Conservation (phyloP, 2,797 vertebrate species). For the Anguilla marmorata region DNA sequence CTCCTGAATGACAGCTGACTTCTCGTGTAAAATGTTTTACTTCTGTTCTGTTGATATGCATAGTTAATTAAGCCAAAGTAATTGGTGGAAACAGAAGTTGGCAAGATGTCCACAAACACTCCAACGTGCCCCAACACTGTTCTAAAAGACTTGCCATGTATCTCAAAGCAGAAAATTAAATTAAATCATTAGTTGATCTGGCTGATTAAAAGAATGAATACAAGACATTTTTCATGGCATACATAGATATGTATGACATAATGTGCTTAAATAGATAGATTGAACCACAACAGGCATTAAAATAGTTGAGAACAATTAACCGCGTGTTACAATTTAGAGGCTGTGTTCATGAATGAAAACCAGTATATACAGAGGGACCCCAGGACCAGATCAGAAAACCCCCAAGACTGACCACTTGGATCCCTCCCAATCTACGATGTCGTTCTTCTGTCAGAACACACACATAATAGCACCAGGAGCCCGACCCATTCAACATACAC, state of each 20-base stretch:
- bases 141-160: background rate
- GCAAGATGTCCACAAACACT: background rate
- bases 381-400: background rate
- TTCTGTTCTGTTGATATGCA: background rate
- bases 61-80: background rate
- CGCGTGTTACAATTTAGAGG: background rate
- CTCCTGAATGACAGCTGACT: background rate
- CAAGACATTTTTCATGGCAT: background rate
- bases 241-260: background rate
- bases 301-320: background rate
- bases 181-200: background rate
- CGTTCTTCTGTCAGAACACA: background rate
- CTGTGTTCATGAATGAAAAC: background rate
- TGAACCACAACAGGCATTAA: background rate
- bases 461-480: background rate
- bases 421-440: background rate
- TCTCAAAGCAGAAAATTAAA: background rate
- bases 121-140: background rate
- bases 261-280: background rate
- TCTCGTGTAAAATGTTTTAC: background rate
- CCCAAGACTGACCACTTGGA: background rate
- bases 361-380: background rate
- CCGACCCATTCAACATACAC: background rate
- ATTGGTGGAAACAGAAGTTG: background rate
- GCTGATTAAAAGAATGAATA: background rate